Evolutionary conservation across 2,797 vertebrate species (phyloP).

Genomic region (Chiroxiphia lanceolata): DNA sequence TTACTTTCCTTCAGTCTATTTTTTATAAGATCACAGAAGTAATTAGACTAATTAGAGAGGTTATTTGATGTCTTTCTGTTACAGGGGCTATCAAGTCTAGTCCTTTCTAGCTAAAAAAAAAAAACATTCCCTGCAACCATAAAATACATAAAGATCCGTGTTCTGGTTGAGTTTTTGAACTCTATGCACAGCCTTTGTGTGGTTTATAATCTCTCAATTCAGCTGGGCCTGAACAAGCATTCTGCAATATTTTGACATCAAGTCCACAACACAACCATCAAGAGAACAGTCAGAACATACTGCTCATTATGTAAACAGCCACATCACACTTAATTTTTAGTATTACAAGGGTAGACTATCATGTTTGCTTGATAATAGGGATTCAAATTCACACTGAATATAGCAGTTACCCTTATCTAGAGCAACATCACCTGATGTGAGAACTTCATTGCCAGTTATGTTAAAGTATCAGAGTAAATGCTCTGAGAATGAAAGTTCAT

Average conservation of each 20-base stretch:
- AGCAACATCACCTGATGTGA: background rate
- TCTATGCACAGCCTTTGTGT: background rate
- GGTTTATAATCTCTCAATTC: background rate
- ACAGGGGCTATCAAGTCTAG: background rate
- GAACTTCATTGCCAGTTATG: background rate
- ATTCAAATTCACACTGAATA: background rate
- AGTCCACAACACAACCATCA: background rate
- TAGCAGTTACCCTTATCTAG: background rate
- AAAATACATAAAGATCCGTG: background rate
- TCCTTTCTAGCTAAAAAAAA: background rate
- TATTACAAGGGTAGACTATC: background rate
- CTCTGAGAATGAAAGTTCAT: background rate
- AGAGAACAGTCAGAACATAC: background rate
- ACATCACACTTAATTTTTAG: background rate
- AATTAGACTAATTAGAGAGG: constrained; percentile 1
- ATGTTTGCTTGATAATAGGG: background rate
- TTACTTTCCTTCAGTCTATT: background rate
- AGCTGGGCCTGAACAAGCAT: background rate
- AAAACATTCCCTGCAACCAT: background rate
- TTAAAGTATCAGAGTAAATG: background rate
- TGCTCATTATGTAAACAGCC: background rate
- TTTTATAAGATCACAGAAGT: background rate
- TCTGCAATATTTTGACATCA: background rate
- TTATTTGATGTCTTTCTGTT: background rate
- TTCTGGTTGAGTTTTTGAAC: background rate